These are phyloP conservation scores for Lycophotia porphyrea DNA, from an alignment of 2,888 invertebrate species.

Conservation along the genomic window DNA sequence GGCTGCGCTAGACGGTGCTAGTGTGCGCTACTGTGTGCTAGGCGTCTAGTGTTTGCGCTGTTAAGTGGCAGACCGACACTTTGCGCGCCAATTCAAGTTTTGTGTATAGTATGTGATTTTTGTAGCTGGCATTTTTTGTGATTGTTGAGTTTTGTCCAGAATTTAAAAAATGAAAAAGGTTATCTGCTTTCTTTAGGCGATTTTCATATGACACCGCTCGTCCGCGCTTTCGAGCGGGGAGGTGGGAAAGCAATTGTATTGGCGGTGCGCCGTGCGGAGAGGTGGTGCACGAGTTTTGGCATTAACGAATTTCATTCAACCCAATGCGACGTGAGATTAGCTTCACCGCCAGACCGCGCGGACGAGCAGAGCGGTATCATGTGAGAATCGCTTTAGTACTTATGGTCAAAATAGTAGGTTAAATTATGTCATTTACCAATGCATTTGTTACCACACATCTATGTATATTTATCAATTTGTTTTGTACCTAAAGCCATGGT, in stretches of 20 bases:
- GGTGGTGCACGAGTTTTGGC: not conserved
- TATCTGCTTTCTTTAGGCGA: not conserved
- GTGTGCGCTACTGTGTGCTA: slow-evolving; percentile 5
- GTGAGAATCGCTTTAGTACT: not conserved
- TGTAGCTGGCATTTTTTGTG: not conserved
- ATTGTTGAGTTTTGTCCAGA: not conserved
- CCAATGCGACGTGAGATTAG: not conserved
- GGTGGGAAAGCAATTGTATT: not conserved
- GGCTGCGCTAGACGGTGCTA: slow-evolving; percentile 20
- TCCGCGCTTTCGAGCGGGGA: no score
- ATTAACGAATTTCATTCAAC: not conserved
- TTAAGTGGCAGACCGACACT: slow-evolving; percentile 62
- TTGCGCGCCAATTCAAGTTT: slow-evolving; percentile 32
- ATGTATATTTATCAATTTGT: not conserved
- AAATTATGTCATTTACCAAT: not conserved
- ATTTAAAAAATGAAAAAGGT: not conserved
- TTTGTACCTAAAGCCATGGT: not conserved
- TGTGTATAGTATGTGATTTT: slow-evolving; percentile 24
- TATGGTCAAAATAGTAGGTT: not conserved
- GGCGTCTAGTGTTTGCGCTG: slow-evolving; percentile 54
- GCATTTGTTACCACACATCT: not conserved
- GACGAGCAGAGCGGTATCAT: not conserved
- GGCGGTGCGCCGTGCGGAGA: not conserved
- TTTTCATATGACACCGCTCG: not conserved
- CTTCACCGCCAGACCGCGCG: not conserved